Evolutionary conservation across 2,888 invertebrate species (phyloP), one percentile per base, ranked within the genome.

Genomic region (Hyles lineata): DNA sequence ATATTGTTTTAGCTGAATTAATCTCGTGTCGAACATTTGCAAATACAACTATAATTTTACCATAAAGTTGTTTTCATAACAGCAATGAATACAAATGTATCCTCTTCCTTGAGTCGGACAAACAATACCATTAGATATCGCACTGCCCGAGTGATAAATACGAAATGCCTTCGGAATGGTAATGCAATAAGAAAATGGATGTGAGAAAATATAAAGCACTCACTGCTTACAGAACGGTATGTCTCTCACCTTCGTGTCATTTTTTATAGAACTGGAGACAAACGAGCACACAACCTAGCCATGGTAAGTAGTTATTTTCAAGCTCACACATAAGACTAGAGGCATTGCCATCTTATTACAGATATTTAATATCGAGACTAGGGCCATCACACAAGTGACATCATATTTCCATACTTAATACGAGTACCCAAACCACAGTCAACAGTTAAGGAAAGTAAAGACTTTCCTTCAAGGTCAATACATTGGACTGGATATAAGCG

Each of bases 211-310:
- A 76, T 77, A 77, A 70, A 73, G 72, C 62, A 74, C 79, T 76
- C 79, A 78, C 76, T 78, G 80, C 79, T 76, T 78, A 79, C 74
- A 70, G 77, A 81, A 80, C 78, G 77, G 75, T 75, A 61, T 72
- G 78, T 76, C 74, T 76, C 79, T 78, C 73, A 73, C 77, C 75
- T 75, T 74, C 74, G 77, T 75, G 77, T 74, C 74, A 79, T 75
- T 75, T 75, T 78, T 78, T 43, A 43, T 43, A 43, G 15, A 43
- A 43, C 15, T 2, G 15, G 11, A 43, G 11, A 11, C 11, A 43
- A 2, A 43, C 2, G 15, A 43, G 43, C 15, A 43, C 11, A 43
- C 15, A 15, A 1, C 11, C 15, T 11, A 15, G 1, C 15, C 11
- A 15, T 43, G 43, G 2, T 43, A 43, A 11, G 43, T 11, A 11